These are phyloP conservation scores for Pseudochirops corinnae DNA, from an alignment of 2,797 vertebrate genomes.

Conservation along the genomic window DNA sequence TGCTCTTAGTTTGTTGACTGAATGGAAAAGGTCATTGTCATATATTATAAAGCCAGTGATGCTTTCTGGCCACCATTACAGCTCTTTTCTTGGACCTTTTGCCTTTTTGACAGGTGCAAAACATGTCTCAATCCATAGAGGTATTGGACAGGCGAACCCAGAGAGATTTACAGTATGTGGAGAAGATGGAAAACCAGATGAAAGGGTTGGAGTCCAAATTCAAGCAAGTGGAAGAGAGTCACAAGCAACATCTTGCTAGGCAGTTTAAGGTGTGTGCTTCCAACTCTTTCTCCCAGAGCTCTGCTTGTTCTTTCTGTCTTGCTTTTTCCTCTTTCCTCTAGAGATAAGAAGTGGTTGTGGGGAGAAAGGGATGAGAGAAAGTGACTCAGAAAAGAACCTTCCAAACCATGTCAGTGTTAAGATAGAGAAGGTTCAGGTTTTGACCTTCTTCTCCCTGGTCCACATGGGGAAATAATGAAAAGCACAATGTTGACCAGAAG, in stretches of 20 bases:
- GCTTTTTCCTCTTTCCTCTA: neutral
- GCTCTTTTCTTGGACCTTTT: constrained; percentile 51
- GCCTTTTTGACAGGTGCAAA: constrained; percentile 92
- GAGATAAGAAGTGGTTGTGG: neutral
- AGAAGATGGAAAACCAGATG: constrained; percentile 99
- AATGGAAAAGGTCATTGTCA: constrained; percentile 11
- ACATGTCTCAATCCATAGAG: constrained; percentile 99
- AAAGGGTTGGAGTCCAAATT: constrained; percentile 98
- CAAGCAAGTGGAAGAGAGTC: constrained; percentile 97
- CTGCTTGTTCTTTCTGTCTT: neutral
- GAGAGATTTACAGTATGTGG: constrained; percentile 97
- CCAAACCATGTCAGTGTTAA: neutral
- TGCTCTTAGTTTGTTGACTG: neutral
- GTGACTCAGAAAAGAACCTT: too few relatives aligned
- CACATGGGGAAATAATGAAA: neutral
- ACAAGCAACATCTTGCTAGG: constrained; percentile 98
- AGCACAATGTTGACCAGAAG: neutral
- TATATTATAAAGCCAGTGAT: accelerated
- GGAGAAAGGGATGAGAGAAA: neutral
- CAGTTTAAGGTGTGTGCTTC: constrained; percentile 94
- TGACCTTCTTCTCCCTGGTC: neutral
- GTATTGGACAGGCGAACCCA: constrained; percentile 98
- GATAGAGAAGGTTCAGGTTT: neutral
- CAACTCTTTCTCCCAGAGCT: neutral
- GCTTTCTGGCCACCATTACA: neutral